phyloP scores from a whole-genome alignment of 2,888 invertebrate genomes.

The Orthonevra nobilis region DNA sequence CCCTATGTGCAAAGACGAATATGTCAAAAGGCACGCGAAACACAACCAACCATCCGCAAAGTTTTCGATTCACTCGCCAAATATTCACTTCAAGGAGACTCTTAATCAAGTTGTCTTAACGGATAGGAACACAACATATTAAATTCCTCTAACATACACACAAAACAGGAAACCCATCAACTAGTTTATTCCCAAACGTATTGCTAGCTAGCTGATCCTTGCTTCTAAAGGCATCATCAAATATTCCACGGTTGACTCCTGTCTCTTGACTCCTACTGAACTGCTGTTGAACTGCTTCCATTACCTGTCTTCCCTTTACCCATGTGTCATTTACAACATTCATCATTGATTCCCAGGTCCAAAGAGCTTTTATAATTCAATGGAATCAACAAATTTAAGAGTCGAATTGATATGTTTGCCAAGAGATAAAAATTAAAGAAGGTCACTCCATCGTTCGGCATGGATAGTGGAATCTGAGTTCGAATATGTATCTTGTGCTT shows the following conservation, averaged over 20 bases:
- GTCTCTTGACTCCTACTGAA: constrained; percentile 13
- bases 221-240: constrained; percentile 44
- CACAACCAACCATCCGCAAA: constrained; percentile 1
- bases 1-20: constrained; percentile 25
- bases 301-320: constrained; percentile 29
- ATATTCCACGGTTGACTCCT: constrained; percentile 66
- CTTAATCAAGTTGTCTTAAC: constrained; percentile 51
- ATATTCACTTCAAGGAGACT: constrained; percentile 21
- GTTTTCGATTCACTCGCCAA: constrained; percentile 5
- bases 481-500: too few species aligned
- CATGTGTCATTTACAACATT: constrained; percentile 39
- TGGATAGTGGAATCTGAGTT: background rate
- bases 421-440: constrained; percentile 67
- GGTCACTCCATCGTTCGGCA: constrained; percentile 12
- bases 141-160: constrained; percentile 22
- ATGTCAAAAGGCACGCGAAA: constrained; percentile 30
- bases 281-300: constrained; percentile 39
- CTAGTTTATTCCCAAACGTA: constrained; percentile 55
- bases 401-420: constrained; percentile 68
- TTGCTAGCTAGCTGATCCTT: constrained; percentile 6
- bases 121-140: constrained; percentile 25
- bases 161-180: constrained; percentile 38
- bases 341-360: constrained; percentile 64
- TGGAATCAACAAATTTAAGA: constrained; percentile 69
- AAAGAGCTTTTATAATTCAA: constrained; percentile 64